Evolutionary conservation across 2,797 vertebrate genomes (phyloP).

Genomic region (Nannoperca obscura): DNA sequence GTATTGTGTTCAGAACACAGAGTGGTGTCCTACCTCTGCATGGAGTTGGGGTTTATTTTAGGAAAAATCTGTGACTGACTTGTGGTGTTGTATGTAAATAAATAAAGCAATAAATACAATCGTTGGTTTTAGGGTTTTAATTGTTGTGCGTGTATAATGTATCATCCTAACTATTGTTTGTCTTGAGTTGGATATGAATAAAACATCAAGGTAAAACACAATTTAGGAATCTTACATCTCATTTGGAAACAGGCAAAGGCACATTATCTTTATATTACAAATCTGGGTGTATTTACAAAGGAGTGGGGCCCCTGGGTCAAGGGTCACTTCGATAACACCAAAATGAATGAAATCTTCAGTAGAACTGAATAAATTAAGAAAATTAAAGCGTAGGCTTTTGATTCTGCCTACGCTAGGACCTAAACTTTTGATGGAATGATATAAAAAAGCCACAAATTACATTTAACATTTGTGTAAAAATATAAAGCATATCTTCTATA

Average conservation of each 20-base stretch:
- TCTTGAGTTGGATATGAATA: constrained; percentile 47
- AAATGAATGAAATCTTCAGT: constrained; percentile 55
- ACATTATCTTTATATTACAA: constrained; percentile 67
- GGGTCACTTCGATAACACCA: constrained; percentile 48
- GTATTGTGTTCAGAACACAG: not conserved
- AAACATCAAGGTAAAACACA: constrained; percentile 34
- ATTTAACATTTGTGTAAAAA: constrained; percentile 73
- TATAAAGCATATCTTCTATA: constrained; percentile 67
- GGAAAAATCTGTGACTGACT: not conserved
- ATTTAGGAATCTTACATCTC: constrained; percentile 64
- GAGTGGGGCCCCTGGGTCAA: constrained; percentile 51
- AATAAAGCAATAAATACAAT: constrained; percentile 30
- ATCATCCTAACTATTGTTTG: constrained; percentile 40
- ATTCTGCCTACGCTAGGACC: constrained; percentile 50
- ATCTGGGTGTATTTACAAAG: constrained; percentile 81
- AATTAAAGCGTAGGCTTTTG: constrained; percentile 40
- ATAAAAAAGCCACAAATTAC: constrained; percentile 65
- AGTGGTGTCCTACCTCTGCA: not conserved
- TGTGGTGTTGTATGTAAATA: constrained; percentile 17
- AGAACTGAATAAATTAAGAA: constrained; percentile 73
- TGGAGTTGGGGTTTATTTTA: not conserved
- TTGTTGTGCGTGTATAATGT: constrained; percentile 56
- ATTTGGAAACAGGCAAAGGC: constrained; percentile 66
- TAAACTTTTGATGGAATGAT: constrained; percentile 39
- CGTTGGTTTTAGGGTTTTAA: constrained; percentile 60